These are phyloP conservation scores for Hippolais icterina DNA, from an alignment of 2,113 vertebrate species.

Conservation along the genomic window DNA sequence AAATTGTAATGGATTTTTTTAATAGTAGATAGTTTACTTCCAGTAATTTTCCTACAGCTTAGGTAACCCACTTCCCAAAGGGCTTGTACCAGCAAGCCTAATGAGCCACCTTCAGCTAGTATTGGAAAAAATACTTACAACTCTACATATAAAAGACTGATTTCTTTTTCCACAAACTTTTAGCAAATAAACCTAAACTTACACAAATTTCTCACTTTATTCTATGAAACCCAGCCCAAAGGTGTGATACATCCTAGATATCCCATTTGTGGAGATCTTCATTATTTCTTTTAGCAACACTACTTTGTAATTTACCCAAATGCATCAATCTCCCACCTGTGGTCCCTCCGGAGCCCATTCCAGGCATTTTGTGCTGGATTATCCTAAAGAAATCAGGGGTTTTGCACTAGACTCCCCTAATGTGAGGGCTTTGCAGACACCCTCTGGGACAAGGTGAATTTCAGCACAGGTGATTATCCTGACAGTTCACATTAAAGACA, in stretches of 20 bases:
- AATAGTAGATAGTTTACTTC: neutral
- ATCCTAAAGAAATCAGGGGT: accelerated
- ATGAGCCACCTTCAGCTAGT: neutral
- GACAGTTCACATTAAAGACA: neutral
- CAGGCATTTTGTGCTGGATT: neutral
- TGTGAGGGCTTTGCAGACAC: neutral
- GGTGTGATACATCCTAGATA: neutral
- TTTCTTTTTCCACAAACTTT: neutral
- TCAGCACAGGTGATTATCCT: neutral
- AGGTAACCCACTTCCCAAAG: neutral
- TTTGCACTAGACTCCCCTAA: neutral
- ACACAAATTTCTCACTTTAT: neutral
- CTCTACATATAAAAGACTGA: neutral
- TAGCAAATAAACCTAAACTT: neutral
- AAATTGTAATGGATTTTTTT: neutral
- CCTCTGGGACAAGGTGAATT: neutral
- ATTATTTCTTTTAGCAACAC: neutral
- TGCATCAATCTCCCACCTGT: accelerated
- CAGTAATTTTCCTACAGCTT: neutral
- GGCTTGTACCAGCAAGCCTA: neutral
- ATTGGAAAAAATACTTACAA: neutral
- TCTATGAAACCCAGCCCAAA: neutral
- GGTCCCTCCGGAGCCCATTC: neutral
- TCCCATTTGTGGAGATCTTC: neutral
- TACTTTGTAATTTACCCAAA: neutral